A percentile compares a stretch with the other conserved stretches of the same genome.
These are phyloP conservation scores for Rhamnusium bicolor DNA, from an alignment of 2,888 invertebrate genomes.

Conservation along the genomic window DNA sequence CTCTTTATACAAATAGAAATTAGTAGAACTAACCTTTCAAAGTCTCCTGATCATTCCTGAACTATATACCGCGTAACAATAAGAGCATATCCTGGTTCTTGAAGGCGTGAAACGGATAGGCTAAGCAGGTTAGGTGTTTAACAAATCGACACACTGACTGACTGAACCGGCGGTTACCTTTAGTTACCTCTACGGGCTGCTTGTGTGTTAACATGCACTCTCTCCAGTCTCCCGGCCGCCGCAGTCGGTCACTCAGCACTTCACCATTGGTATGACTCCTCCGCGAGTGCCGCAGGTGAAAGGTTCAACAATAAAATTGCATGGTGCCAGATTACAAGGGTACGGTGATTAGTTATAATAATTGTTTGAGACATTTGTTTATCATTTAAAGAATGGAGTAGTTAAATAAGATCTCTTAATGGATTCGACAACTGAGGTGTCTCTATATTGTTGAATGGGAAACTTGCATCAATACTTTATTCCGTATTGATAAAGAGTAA, in stretches of 20 bases:
- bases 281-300: conserved; percentile 31
- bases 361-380: no score
- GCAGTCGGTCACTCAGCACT: conserved; percentile 40
- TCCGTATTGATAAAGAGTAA: no score
- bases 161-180: conserved; percentile 33
- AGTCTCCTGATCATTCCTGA: conserved; percentile 14
- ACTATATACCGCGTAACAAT: conserved; percentile 6
- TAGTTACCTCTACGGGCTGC: conserved; percentile 16
- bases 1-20: not conserved
- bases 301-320: conserved; percentile 8
- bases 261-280: conserved; percentile 45
- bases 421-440: no score
- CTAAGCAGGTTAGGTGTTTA: conserved; percentile 56
- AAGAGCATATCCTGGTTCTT: conserved; percentile 34
- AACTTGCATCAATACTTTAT: no score
- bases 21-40: conserved; percentile 21
- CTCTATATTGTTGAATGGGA: no score
- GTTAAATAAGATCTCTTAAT: no score
- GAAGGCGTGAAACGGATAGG: conserved; percentile 39
- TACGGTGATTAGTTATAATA: not conserved
- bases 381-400: not conserved
- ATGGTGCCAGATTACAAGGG: not conserved
- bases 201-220: conserved; percentile 10
- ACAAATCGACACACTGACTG: conserved; percentile 68
- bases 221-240: conserved; percentile 14